Conservation (phyloP, 2,113 vertebrate species). For the Oxygymnocypris stewartii region DNA sequence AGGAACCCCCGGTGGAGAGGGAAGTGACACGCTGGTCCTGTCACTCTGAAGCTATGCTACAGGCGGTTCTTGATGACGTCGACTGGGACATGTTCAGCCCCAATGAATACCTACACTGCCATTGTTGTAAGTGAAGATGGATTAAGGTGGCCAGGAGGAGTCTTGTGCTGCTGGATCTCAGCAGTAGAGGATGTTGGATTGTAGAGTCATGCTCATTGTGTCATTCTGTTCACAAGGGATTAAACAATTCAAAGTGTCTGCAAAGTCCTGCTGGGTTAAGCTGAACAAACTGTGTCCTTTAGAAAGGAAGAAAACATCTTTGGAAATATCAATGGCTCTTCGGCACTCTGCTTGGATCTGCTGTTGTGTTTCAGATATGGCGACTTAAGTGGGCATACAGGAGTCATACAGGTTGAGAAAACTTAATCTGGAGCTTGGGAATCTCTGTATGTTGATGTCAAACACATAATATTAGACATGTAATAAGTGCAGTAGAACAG, state of each 20-base stretch:
- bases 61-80: no score
- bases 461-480: not conserved
- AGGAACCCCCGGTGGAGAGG: no score
- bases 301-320: slow-evolving; percentile 61
- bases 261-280: slow-evolving; percentile 67
- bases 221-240: slow-evolving; percentile 62
- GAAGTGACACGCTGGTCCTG: no score
- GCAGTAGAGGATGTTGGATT: not conserved
- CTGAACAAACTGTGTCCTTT: slow-evolving; percentile 64
- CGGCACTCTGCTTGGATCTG: not conserved
- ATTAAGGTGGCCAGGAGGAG: not conserved
- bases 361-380: not conserved
- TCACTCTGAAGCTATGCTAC: no score
- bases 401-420: not conserved
- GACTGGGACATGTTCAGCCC: no score
- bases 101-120: not conserved
- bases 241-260: slow-evolving; percentile 60
- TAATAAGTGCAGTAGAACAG: slow-evolving; percentile 11
- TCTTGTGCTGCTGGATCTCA: not conserved
- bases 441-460: not conserved
- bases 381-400: not conserved
- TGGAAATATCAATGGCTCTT: slow-evolving; percentile 49
- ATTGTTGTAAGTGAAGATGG: not conserved
- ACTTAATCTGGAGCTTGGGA: not conserved
- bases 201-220: slow-evolving; percentile 40